Evolutionary conservation across 2,797 vertebrate species (phyloP).

Genomic region (Thaleichthys pacificus): DNA sequence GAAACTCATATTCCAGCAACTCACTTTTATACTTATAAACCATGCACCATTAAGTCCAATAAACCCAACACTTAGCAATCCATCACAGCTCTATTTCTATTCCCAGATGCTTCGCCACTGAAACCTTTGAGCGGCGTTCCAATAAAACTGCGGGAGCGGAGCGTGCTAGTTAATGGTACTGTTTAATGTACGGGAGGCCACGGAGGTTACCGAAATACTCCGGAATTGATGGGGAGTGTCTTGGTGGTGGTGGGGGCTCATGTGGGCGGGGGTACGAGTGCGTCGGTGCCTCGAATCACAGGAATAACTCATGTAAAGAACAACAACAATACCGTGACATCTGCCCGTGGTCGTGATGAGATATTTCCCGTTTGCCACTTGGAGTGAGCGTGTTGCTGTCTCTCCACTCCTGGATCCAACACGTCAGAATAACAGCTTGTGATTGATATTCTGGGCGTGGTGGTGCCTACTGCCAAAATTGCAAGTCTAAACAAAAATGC

Average conservation of each 20-base stretch:
- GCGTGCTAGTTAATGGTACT: slow-evolving; percentile 34
- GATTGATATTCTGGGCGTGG: slow-evolving; percentile 66
- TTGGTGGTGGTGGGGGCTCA: slow-evolving; percentile 25
- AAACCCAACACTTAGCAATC: slow-evolving; percentile 56
- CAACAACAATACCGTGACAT: slow-evolving; percentile 47
- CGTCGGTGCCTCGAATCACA: slow-evolving; percentile 39
- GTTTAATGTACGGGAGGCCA: slow-evolving; percentile 45
- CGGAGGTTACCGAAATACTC: slow-evolving; percentile 34
- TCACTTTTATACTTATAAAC: slow-evolving; percentile 50
- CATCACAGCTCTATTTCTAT: slow-evolving; percentile 46
- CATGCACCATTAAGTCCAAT: slow-evolving; percentile 60
- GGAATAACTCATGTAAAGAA: slow-evolving; percentile 58
- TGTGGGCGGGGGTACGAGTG: slow-evolving; percentile 9
- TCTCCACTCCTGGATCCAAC: neutral
- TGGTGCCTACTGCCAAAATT: slow-evolving; percentile 60
- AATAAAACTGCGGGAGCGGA: slow-evolving; percentile 43
- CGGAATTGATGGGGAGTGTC: slow-evolving; percentile 23
- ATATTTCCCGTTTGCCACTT: slow-evolving; percentile 32
- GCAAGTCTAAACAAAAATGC: slow-evolving; percentile 68
- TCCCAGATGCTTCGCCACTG: slow-evolving; percentile 34
- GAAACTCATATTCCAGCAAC: slow-evolving; percentile 34
- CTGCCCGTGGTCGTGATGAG: slow-evolving; percentile 41
- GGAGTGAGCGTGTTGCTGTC: slow-evolving; percentile 21
- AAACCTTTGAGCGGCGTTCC: slow-evolving; percentile 31
- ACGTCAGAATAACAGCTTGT: slow-evolving; percentile 45